phyloP scores from a whole-genome alignment of 2,797 vertebrate species.

The Melanotaenia parkinsoni region DNA sequence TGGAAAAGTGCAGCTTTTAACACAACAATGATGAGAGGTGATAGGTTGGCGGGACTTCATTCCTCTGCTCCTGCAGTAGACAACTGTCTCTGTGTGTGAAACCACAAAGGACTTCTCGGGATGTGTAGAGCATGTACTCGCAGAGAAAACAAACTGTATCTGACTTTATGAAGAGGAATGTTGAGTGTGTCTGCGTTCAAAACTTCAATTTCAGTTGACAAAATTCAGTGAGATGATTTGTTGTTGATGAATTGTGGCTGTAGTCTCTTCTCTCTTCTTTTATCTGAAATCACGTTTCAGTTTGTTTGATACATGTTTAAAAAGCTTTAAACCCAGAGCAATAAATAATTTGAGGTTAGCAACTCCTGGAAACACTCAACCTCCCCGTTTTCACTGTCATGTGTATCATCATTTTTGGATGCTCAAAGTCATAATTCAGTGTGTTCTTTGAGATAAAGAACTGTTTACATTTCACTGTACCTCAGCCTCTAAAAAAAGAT shows the following conservation, averaged over 20 bases:
- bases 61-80: conserved; percentile 35
- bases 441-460: conserved; percentile 26
- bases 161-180: conserved; percentile 21
- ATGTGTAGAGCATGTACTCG: conserved; percentile 20
- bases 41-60: conserved; percentile 42
- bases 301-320: conserved; percentile 24
- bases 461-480: conserved; percentile 35
- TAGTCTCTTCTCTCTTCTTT: background rate
- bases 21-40: conserved; percentile 38
- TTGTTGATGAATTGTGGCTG: background rate
- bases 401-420: conserved; percentile 47
- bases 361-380: conserved; percentile 48
- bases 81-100: conserved; percentile 40
- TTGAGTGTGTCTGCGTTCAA: conserved; percentile 1
- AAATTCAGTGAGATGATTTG: conserved; percentile 6
- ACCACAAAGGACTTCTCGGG: conserved; percentile 33
- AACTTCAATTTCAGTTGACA: background rate
- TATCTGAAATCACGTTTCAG: background rate
- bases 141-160: conserved; percentile 27
- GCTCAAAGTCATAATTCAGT: conserved; percentile 29
- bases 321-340: conserved; percentile 17
- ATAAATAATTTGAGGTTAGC: conserved; percentile 48
- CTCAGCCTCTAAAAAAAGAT: background rate
- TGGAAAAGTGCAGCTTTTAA: conserved; percentile 67
- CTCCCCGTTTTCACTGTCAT: conserved; percentile 22